Evolutionary conservation across 2,797 vertebrate genomes (phyloP).

Genomic region (Artibeus jamaicensis): DNA sequence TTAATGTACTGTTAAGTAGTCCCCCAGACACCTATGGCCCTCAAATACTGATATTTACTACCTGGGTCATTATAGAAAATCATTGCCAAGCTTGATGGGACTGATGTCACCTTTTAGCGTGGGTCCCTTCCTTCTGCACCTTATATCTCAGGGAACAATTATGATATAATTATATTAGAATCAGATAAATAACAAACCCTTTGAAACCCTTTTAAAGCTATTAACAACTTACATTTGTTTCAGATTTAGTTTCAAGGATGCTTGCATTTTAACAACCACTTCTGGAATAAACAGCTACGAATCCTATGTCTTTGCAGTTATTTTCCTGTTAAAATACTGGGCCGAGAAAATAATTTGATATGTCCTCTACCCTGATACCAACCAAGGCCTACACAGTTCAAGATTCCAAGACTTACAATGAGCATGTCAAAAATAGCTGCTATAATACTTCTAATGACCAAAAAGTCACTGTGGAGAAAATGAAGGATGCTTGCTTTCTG

Average conservation of each 20-base stretch:
- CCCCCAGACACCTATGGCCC: not conserved
- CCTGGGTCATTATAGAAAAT: not conserved
- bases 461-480: not conserved
- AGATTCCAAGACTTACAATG: not conserved
- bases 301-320: not conserved
- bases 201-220: not conserved
- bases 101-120: not conserved
- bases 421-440: not conserved
- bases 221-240: not conserved
- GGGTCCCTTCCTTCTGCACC: not conserved
- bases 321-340: not conserved
- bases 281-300: not conserved
- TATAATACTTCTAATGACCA: not conserved
- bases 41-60: not conserved
- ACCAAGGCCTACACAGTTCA: not conserved
- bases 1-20: not conserved
- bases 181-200: not conserved
- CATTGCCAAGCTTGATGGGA: not conserved
- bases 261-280: not conserved
- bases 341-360: not conserved
- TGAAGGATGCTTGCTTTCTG: not conserved
- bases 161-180: not conserved
- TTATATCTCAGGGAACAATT: not conserved
- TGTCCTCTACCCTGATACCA: not conserved
- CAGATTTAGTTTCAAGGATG: not conserved